A percentile compares a stretch with the other conserved stretches of the same genome.
Evolutionary conservation across 1,140 invertebrate species (phyloP).

Genomic region (Leptopilina boulardi): DNA sequence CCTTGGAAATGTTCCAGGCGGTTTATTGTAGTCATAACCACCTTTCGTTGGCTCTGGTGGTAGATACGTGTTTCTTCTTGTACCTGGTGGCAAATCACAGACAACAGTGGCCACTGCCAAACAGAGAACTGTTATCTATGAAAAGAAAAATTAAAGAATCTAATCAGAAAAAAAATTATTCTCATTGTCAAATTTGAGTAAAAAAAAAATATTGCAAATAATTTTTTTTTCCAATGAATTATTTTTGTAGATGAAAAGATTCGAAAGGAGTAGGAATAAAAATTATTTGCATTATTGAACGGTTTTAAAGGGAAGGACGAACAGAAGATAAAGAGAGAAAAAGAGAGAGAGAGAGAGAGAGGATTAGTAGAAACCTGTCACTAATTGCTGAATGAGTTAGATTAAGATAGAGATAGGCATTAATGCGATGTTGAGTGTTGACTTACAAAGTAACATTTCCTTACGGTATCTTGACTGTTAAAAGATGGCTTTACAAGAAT

Average conservation of each 20-base stretch:
- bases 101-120: slow-evolving; percentile 66
- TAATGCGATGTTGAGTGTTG: slow-evolving; percentile 14
- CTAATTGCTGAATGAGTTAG: slow-evolving; percentile 20
- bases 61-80: slow-evolving; percentile 80
- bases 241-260: too few relatives aligned
- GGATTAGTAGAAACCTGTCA: slow-evolving; percentile 25
- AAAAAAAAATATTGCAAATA: too few relatives aligned
- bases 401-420: slow-evolving; percentile 11
- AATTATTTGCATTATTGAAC: too few relatives aligned
- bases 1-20: slow-evolving; percentile 77
- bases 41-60: slow-evolving; percentile 80
- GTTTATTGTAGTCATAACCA: slow-evolving; percentile 80
- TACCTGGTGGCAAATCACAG: slow-evolving; percentile 71
- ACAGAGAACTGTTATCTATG: slow-evolving; percentile 69
- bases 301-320: background rate
- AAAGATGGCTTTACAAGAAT: slow-evolving; percentile 24
- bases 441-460: slow-evolving; percentile 27
- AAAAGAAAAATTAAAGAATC: background rate
- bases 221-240: background rate
- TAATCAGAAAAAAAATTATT: too few relatives aligned
- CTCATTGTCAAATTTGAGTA: too few relatives aligned
- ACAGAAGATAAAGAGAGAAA: background rate
- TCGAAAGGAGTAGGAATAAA: too few relatives aligned
- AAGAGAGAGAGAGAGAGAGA: background rate
- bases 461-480: slow-evolving; percentile 2